Evolutionary conservation across 2,797 vertebrate species (phyloP).

Genomic region (Chelidonichthys spinosus): DNA sequence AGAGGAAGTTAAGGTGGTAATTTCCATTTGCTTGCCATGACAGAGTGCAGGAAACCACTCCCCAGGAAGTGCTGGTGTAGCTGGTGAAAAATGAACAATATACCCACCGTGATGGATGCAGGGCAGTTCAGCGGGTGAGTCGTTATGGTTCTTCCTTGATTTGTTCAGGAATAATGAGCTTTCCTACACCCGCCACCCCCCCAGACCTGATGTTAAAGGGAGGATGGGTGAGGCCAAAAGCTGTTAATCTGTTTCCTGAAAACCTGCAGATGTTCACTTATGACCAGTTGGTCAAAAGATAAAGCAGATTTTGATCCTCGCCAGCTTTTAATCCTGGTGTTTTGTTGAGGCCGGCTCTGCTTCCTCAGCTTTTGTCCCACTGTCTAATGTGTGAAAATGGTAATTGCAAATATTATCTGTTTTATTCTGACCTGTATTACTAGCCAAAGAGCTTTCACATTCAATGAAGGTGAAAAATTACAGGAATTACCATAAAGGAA

Average conservation of each 20-base stretch:
- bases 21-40: conserved; percentile 27
- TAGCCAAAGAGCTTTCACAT: not conserved
- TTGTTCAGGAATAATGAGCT: conserved; percentile 74
- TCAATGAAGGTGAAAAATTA: not conserved
- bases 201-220: conserved; percentile 37
- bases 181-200: conserved; percentile 26
- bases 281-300: not conserved
- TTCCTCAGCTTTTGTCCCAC: not conserved
- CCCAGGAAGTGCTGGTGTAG: conserved; percentile 34
- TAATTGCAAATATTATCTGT: not conserved
- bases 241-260: conserved; percentile 51
- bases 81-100: conserved; percentile 45
- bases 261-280: conserved; percentile 11
- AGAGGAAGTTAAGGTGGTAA: conserved; percentile 42
- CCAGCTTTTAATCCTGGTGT: not conserved
- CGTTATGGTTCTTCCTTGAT: conserved; percentile 69
- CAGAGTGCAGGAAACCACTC: conserved; percentile 47
- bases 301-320: conserved; percentile 2
- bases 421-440: not conserved
- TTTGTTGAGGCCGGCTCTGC: not conserved
- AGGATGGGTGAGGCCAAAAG: conserved; percentile 46
- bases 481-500: not conserved
- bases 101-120: conserved; percentile 5
- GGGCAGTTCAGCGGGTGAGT: conserved; percentile 33
- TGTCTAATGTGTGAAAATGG: not conserved